Base-by-base conservation (phyloP, 2,888 invertebrate species). In the Trachelus iudaicus region DNA sequence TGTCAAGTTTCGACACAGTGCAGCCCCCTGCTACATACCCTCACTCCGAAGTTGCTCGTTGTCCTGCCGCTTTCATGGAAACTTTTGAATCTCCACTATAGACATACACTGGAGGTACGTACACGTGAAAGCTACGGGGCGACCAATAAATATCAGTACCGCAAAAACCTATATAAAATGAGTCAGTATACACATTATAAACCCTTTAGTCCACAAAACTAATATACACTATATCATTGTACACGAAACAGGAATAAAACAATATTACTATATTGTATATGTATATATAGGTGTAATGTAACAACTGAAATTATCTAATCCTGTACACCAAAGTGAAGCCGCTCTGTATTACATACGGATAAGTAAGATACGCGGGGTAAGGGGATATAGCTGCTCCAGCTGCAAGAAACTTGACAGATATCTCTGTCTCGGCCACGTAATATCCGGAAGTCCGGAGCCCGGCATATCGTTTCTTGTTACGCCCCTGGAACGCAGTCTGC, bases 331-430 rank as follows among this genome's bases (percentile, higher is more conserved):
- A 56, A 56, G 40, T 23, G 40, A 56, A 56, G 40, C 40, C 23
- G 40, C 23, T 56, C 23, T 56, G 40, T 40, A 40, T 23, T 40
- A 56, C 40, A 56, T 56, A 56, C 40, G 40, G 40, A 56, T 56
- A 56, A 56, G 40, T 23, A 56, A 56, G 40, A 56, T 23, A 56
- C 40, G 40, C 9, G 23, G 40, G 40, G 23, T 56, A 56, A 56
- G 6, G 15, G 40, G 40, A 56, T 23, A 23, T 3, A 33, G 33
- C 33, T 33, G 33, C 23, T 23, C 75, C 73, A 23, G 40, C 30
- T 40, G 78, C 73, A 77, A 77, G 75, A 76, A 80, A 75, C 75
- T 77, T 76, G 76, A 80, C 76, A 69, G 77, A 77, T 78, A 73
- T 56, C 71, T 75, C 76, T 30, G 76, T 76, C 73, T 68, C n/a